These are phyloP conservation scores for Drosophila oshimai DNA, from an alignment of 1,140 invertebrate species.

Conservation along the genomic window DNA sequence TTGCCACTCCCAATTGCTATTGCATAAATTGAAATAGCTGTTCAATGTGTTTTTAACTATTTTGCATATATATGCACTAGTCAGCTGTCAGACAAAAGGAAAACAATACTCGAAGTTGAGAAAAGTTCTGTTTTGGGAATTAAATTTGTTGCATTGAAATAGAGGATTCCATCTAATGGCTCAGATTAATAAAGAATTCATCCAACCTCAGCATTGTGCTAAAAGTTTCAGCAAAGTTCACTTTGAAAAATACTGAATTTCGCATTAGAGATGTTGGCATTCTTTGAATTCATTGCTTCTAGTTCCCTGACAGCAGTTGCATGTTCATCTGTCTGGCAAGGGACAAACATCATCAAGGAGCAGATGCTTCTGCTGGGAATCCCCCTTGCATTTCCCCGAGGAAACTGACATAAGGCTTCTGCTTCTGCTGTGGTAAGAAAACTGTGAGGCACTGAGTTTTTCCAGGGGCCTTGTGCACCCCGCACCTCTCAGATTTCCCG, in stretches of 20 bases:
- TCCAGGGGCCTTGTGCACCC: slow-evolving; percentile 1
- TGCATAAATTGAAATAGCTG: slow-evolving; percentile 56
- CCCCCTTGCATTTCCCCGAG: not conserved
- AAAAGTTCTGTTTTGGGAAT: not conserved
- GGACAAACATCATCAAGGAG: slow-evolving; percentile 41
- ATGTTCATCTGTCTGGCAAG: slow-evolving; percentile 48
- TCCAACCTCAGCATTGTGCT: not conserved
- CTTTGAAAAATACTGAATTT: slow-evolving; percentile 15
- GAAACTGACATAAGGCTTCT: slow-evolving; percentile 8
- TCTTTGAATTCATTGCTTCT: slow-evolving; percentile 24
- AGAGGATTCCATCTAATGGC: not conserved
- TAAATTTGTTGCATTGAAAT: slow-evolving; percentile 12
- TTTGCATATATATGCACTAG: slow-evolving; percentile 67
- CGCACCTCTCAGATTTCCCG: slow-evolving; percentile 20
- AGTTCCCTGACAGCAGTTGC: slow-evolving; percentile 37
- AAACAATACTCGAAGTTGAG: not conserved
- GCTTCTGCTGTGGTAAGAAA: slow-evolving; percentile 33
- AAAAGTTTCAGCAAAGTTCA: slow-evolving; percentile 15
- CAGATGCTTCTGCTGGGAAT: slow-evolving; percentile 28
- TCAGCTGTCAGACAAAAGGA: slow-evolving; percentile 4
- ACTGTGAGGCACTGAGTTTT: slow-evolving; percentile 15
- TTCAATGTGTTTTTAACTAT: slow-evolving; percentile 57
- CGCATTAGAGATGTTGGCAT: slow-evolving; percentile 24
- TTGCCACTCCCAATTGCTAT: slow-evolving; percentile 27
- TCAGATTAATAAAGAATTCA: slow-evolving; percentile 42